Evolutionary conservation across 1,140 invertebrate genomes (phyloP).

Genomic region (Drosophila tsacasi): DNA sequence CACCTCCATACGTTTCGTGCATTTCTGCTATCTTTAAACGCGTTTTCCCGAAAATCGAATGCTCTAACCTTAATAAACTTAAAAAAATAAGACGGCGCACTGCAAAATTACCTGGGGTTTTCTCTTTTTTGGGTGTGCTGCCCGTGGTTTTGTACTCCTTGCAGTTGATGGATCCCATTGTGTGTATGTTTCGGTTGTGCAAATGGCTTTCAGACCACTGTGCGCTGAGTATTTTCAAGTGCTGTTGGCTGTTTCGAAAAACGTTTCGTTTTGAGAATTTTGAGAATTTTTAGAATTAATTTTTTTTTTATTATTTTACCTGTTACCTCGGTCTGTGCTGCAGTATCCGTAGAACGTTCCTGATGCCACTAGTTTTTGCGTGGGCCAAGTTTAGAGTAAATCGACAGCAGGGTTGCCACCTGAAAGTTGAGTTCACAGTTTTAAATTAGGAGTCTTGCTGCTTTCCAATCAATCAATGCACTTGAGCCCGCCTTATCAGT

Average conservation of each 20-base stretch:
- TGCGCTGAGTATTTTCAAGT: slow-evolving; percentile 14
- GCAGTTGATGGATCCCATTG: slow-evolving; percentile 72
- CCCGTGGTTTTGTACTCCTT: slow-evolving; percentile 77
- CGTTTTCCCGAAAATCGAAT: too few species aligned
- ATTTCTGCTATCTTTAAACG: too few species aligned
- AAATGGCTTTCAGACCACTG: neutral
- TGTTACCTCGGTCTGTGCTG: slow-evolving; percentile 9
- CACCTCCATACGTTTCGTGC: too few species aligned
- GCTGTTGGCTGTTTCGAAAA: neutral
- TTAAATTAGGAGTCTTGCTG: slow-evolving; percentile 8
- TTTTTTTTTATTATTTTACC: neutral
- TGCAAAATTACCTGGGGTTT: slow-evolving; percentile 51
- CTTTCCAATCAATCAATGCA: slow-evolving; percentile 29
- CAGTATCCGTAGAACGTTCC: neutral
- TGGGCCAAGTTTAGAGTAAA: slow-evolving; percentile 23
- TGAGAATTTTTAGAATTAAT: neutral
- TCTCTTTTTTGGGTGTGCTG: slow-evolving; percentile 68
- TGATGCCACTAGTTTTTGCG: neutral
- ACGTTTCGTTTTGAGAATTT: slow-evolving; percentile 1
- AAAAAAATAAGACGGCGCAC: accelerated
- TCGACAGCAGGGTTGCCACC: slow-evolving; percentile 32
- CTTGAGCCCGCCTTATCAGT: slow-evolving; percentile 30
- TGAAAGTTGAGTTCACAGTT: slow-evolving; percentile 30
- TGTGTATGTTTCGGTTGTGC: slow-evolving; percentile 30
- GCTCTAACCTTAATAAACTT: neutral